Evolutionary conservation across 2,888 invertebrate genomes (phyloP).

Genomic region (Tipula helvola): DNA sequence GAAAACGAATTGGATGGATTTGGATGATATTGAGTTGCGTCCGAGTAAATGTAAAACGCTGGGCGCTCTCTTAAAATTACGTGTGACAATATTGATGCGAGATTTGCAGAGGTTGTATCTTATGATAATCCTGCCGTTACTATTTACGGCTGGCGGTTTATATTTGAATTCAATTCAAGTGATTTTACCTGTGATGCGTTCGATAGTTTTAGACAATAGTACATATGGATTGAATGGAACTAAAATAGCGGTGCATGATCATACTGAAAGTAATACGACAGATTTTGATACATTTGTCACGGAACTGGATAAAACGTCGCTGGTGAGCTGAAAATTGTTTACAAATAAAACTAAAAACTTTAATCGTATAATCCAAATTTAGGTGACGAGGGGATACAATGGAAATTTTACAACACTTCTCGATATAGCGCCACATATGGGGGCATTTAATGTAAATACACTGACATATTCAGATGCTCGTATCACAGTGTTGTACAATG

Average conservation of each 20-base stretch:
- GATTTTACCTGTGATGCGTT: slow-evolving; percentile 48
- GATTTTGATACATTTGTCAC: slow-evolving; percentile 27
- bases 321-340: slow-evolving; percentile 19
- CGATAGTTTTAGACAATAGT: slow-evolving; percentile 46
- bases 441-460: slow-evolving; percentile 48
- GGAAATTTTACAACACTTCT: slow-evolving; percentile 53
- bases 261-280: neutral
- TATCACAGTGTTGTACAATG: slow-evolving; percentile 58
- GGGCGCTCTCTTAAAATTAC: slow-evolving; percentile 51
- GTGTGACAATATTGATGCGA: slow-evolving; percentile 51
- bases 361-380: neutral
- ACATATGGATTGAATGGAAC: slow-evolving; percentile 45
- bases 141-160: slow-evolving; percentile 54
- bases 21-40: slow-evolving; percentile 50
- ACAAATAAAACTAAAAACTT: too few species aligned
- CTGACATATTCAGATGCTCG: slow-evolving; percentile 42
- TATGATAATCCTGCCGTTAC: slow-evolving; percentile 58
- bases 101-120: slow-evolving; percentile 62
- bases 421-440: slow-evolving; percentile 50
- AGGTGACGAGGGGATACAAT: slow-evolving; percentile 39
- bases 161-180: slow-evolving; percentile 50
- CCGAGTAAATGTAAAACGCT: slow-evolving; percentile 51
- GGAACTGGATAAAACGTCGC: slow-evolving; percentile 25
- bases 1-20: slow-evolving; percentile 19
- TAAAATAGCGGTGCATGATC: slow-evolving; percentile 42